Evolutionary conservation across 1,140 invertebrate species (phyloP).

Genomic region (Kradibia gibbosae): DNA sequence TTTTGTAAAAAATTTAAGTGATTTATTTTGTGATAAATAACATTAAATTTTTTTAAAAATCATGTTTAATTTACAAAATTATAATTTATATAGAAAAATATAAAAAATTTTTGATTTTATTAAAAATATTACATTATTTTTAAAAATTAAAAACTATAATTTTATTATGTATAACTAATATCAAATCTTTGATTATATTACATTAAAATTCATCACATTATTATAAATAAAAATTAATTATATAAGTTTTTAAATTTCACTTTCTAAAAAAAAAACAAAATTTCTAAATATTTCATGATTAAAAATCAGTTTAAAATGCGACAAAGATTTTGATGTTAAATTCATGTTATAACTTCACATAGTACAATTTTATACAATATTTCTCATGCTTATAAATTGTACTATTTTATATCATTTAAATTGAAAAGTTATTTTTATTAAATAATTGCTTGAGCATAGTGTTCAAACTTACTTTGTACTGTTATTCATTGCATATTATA

Average conservation of each 20-base stretch:
- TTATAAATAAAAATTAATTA: too few relatives aligned
- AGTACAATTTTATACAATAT: not conserved
- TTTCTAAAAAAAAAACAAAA: too few relatives aligned
- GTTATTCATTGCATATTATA: not conserved
- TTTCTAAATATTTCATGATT: not conserved
- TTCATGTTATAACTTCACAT: not conserved
- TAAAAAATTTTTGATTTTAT: not conserved
- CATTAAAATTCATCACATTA: too few relatives aligned
- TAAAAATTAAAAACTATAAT: conserved; percentile 28
- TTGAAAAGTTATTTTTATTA: not conserved
- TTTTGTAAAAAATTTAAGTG: not conserved
- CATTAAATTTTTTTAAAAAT: not conserved
- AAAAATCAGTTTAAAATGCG: not conserved
- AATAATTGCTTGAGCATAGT: not conserved
- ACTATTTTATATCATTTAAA: not conserved
- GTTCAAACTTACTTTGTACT: not conserved
- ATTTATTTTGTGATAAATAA: not conserved
- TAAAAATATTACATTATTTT: not conserved
- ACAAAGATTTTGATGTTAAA: not conserved
- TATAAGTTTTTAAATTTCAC: too few relatives aligned
- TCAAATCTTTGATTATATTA: not conserved
- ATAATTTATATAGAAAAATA: too few relatives aligned
- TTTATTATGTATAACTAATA: conserved; percentile 1
- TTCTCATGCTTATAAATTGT: not conserved
- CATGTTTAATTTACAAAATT: not conserved